Conservation (phyloP, 2,113 vertebrate species). For the Eonycteris spelaea region DNA sequence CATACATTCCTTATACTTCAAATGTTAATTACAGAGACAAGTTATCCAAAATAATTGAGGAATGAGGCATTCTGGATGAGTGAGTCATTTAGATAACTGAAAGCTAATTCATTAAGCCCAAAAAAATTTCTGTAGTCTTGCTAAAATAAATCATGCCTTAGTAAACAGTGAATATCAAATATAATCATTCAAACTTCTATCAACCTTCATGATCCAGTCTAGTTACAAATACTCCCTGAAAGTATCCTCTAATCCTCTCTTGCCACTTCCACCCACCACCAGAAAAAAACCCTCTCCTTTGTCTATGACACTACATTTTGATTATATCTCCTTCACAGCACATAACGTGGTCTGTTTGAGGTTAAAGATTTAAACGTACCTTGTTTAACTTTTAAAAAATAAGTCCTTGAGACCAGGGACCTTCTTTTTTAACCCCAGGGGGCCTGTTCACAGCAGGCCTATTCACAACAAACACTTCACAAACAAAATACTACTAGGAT, state of each 20-base stretch:
- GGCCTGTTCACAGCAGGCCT: not conserved
- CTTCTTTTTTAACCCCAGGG: not conserved
- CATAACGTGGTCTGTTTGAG: not conserved
- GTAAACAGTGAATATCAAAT: constrained; percentile 7
- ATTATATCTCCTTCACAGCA: not conserved
- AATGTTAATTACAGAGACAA: constrained; percentile 4
- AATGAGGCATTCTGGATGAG: not conserved
- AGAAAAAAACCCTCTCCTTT: constrained; percentile 15
- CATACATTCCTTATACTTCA: not conserved
- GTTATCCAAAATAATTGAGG: constrained; percentile 12
- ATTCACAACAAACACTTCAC: not conserved
- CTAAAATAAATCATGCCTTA: constrained; percentile 14
- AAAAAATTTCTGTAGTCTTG: not conserved
- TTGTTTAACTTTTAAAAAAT: not conserved
- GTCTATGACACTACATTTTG: not conserved
- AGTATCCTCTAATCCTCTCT: not conserved
- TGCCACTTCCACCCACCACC: not conserved
- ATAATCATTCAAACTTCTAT: not conserved
- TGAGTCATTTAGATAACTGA: constrained; percentile 10
- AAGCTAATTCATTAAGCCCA: constrained; percentile 5
- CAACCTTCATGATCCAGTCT: constrained; percentile 2
- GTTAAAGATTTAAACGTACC: not conserved
- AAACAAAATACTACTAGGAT: not conserved
- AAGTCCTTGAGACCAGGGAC: not conserved
- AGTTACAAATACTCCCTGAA: not conserved